Base-by-base conservation (phyloP, 2,113 vertebrate species). In the Puntigrus tetrazona region DNA sequence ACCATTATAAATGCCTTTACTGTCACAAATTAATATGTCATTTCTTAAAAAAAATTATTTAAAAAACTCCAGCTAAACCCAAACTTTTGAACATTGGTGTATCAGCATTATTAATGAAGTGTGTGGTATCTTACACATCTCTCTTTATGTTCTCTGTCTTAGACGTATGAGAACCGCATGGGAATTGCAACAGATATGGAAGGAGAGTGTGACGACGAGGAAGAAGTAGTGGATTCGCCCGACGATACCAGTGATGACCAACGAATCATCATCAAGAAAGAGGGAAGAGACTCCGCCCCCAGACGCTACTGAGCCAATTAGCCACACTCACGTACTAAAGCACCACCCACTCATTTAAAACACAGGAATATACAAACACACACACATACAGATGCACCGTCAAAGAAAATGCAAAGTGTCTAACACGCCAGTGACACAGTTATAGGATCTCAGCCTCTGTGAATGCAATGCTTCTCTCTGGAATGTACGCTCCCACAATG, bases 181-280 rank as follows among this genome's bases (percentile, higher is more conserved):
- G 94, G 93, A 38, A 91, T 94, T 47, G 87, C 92, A 1, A 91
- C 92, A 1, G 93, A 94, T 36, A 90, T 0, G 3, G 95, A 91
- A 88, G 95, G 94, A 73, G 88, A 94, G 34, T 93, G 83, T 0
- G 91, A 93, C 0, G 95, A 97, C 0, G 96, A 94, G 0, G 97
- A 98, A 89, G 97, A 97, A 91, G 97, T 88, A 0, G 96, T 93
- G 0, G 97, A 98, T 89, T 96, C 95, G 0, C 95, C 96, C 78
- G 95, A 96, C 0, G 95, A 96, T 0, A 90, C 89, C 0, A 90
- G 91, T 0, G 95, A 95, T 31, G 94, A 96, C 90, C 95, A 95
- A 89, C 94, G 94, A 93, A 96, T 97, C 93, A 95, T 96, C 13
- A 93, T 95, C 92, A 96, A 95, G 92, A 90, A 95, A 63, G 93